Evolutionary conservation across 2,888 invertebrate species (phyloP), one percentile per base, ranked within the genome.

Genomic region (Pseudococcus viburni): DNA sequence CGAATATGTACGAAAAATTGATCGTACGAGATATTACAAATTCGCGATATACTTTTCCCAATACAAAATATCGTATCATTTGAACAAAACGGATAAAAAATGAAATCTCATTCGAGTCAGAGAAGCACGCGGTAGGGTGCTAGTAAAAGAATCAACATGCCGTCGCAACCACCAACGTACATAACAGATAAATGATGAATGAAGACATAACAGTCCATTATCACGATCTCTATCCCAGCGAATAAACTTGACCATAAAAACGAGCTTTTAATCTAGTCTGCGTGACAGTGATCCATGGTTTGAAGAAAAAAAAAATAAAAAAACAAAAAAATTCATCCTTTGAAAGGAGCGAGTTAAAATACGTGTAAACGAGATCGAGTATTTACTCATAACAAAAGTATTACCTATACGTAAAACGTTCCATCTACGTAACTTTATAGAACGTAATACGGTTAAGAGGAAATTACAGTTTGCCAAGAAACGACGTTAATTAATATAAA

Each of bases 171-270:
- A 4, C 15, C 17, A 33, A 77, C 77, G 7, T 77, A 77, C 26
- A 33, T 33, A 33, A 77, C 77, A 77, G 39, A 77, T 77, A 77
- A 39, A 77, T 77, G 77, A 77, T 77, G 77, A 77, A 77, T 77
- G 77, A 77, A 83, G 46, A 83, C 80, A 19, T 42, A 83, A 83
- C 80, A 83, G 19, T 19, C 46, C 46, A 46, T 83, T 42, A 46
- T 12, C 46, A 83, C 33, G 42, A 83, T 46, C 80, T 46, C 80
- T 46, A 77, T 39, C 33, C 77, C 39, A 3, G 8, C 77, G 12
- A 77, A 77, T 77, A 77, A 33, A 42, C 77, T 46, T 46, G 80
- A 83, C 46, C 80, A 83, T 83, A 39, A 77, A 77, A 77, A n/a
- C 77, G 17, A 77, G 17, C 77, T 77, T 33, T 77, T 77, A 77